Evolutionary conservation across 2,797 vertebrate genomes (phyloP).

Genomic region (Lacerta viridis): DNA sequence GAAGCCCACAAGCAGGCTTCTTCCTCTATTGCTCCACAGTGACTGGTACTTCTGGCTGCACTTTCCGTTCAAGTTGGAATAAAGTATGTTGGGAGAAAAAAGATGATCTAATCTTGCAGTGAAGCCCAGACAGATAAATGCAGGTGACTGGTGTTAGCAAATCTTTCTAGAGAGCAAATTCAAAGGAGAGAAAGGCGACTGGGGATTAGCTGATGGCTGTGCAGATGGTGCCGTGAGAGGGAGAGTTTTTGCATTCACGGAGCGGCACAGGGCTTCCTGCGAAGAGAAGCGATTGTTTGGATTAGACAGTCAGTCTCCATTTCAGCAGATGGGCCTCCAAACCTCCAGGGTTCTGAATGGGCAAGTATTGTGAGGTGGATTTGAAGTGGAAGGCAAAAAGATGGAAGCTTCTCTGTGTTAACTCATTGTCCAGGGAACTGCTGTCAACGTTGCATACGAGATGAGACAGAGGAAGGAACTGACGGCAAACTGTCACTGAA

Average conservation of each 20-base stretch:
- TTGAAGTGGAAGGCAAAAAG: background rate
- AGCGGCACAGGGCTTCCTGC: background rate
- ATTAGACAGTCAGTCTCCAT: background rate
- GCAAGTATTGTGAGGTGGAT: background rate
- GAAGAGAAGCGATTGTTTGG: fast-evolving
- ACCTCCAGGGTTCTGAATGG: background rate
- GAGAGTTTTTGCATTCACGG: background rate
- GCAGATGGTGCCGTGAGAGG: background rate
- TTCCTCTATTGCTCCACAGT: no score
- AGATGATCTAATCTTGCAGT: background rate
- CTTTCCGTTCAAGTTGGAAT: background rate
- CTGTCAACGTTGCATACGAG: background rate
- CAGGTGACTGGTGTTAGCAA: background rate
- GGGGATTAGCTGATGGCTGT: background rate
- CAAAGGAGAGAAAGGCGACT: constrained; percentile 1
- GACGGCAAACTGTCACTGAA: background rate
- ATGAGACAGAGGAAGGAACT: fast-evolving
- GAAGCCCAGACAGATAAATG: background rate
- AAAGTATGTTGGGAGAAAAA: background rate
- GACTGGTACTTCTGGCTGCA: background rate
- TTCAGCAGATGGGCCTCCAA: background rate
- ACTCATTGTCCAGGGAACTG: background rate
- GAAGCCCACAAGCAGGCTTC: no score
- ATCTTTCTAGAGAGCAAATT: background rate
- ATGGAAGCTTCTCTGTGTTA: background rate